phyloP scores from a whole-genome alignment of 2,113 vertebrate species.

The Heptranchias perlo region DNA sequence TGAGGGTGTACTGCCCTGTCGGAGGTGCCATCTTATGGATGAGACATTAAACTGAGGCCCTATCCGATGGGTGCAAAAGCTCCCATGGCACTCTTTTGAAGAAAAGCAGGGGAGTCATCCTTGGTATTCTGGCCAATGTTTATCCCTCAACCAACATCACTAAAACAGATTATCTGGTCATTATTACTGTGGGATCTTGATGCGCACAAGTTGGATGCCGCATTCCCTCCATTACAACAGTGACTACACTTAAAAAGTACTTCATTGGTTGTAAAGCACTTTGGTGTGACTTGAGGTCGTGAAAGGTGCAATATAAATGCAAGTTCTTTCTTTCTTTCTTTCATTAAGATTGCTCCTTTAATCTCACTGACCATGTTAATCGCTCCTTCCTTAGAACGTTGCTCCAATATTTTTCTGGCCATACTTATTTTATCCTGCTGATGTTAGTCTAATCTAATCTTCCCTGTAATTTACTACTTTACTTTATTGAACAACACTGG shows the following conservation, averaged over 20 bases:
- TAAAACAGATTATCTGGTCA: not conserved
- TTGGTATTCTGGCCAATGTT: not conserved
- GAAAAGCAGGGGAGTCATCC: not conserved
- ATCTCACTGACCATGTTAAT: not conserved
- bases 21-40: not conserved
- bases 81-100: not conserved
- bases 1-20: not conserved
- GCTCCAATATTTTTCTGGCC: not conserved
- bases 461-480: not conserved
- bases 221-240: not conserved
- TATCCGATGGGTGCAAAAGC: not conserved
- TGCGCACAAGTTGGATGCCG: not conserved
- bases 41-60: not conserved
- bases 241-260: not conserved
- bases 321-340: not conserved
- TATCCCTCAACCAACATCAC: not conserved
- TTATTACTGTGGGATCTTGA: not conserved
- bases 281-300: not conserved
- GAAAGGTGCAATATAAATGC: not conserved
- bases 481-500: not conserved
- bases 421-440: not conserved
- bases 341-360: not conserved
- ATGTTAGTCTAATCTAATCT: not conserved
- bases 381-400: not conserved
- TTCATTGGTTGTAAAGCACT: not conserved